Base-by-base conservation (phyloP, 2,113 vertebrate species). In the Marmota flaviventris region DNA sequence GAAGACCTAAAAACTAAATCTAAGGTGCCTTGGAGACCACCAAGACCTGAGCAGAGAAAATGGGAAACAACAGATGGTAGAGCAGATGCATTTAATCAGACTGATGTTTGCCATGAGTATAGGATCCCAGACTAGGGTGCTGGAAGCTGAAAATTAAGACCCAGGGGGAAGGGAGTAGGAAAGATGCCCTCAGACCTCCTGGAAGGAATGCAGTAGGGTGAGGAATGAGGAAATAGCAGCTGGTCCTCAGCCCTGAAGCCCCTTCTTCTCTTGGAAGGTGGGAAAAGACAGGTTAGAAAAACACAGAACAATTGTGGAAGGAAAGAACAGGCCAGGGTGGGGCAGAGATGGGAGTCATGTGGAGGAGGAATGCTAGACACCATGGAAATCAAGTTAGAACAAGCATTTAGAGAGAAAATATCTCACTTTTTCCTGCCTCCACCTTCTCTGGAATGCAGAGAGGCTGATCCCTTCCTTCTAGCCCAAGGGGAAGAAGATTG, bases 351-450 rank as follows among this genome's bases (percentile, higher is more conserved):
- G 67, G 42, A 95, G 81, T 87, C 78, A 24, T 22, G 16, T 0
- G 1, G 69, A 45, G 63, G 89, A 79, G 25, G 53, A 67, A n/a
- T 25, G 1, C 20, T 86, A 61, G 58, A 32, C 11, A 0, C n/a
- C 37, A 17, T 5, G 13, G 88, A 86, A 95, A 37, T 97, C 97
- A 96, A 94, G 97, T 96, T 61, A n/a, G 82, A 94, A 96, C 97
- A 95, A 85, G 96, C 69, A 77, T 77, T 81, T 56, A 63, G 53
- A 70, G 83, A 96, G 53, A 84, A 96, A 94, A 84, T 27, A 4
- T 77, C 88, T 92, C 63, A 56, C 32, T 78, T 94, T 45, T 86
- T 63, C 72, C 53, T 85, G 72, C 94, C 81, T 93, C 78, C 73
- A 53, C 81, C 90, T 93, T 91, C 72, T 2, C 17, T 8, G 88